phyloP scores from a whole-genome alignment of 2,113 vertebrate genomes.

The Cricetomys ansorgei region DNA sequence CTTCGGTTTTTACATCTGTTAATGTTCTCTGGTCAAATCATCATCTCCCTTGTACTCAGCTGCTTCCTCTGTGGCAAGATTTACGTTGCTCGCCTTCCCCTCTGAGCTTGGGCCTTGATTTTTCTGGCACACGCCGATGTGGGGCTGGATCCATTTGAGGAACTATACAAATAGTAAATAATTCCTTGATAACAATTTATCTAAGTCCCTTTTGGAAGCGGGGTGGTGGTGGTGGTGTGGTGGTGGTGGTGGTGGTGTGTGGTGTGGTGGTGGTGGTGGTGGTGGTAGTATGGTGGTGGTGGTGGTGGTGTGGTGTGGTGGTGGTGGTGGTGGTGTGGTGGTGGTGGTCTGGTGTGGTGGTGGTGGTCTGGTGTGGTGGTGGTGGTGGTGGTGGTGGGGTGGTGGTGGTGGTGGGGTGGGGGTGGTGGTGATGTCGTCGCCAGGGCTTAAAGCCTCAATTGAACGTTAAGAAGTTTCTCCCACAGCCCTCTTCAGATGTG shows the following conservation, averaged over 20 bases:
- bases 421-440: background rate
- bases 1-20: background rate
- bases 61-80: background rate
- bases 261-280: no score
- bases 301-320: no score
- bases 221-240: background rate
- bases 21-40: background rate
- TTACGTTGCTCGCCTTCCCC: background rate
- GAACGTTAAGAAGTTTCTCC: background rate
- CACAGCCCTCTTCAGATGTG: constrained; percentile 3
- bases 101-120: constrained; percentile 24
- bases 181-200: constrained; percentile 59
- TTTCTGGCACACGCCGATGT: constrained; percentile 52
- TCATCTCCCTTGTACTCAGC: background rate
- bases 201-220: constrained; percentile 29
- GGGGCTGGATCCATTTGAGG: constrained; percentile 23
- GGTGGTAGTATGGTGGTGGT: background rate
- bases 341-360: no score
- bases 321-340: no score
- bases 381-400: background rate
- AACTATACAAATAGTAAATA: constrained; percentile 70
- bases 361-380: no score
- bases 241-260: no score
- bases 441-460: constrained; percentile 19
- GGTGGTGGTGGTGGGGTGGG: no score